phyloP scores from a whole-genome alignment of 2,888 invertebrate genomes.

The Tenthredo amoena region DNA sequence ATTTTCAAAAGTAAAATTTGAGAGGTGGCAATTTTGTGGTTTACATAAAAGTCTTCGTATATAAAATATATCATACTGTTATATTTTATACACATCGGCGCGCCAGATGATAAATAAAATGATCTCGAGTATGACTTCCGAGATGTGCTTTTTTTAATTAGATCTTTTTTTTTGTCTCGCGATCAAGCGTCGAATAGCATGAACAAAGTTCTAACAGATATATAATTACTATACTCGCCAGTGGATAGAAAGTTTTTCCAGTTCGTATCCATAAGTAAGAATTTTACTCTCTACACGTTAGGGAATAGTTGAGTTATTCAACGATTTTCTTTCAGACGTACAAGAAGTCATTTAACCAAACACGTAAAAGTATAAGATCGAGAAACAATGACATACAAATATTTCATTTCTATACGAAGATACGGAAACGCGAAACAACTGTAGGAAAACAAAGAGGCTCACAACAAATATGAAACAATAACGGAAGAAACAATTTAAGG shows the following conservation, averaged over 20 bases:
- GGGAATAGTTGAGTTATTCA: neutral
- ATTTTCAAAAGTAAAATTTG: neutral
- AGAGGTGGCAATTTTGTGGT: neutral
- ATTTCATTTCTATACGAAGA: neutral
- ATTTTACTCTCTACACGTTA: constrained; percentile 31
- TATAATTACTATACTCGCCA: neutral
- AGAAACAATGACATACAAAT: neutral
- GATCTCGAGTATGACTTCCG: neutral
- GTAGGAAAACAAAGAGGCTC: neutral
- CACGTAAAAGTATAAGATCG: neutral
- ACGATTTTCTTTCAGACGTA: neutral
- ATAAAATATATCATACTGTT: neutral
- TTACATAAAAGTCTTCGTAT: neutral
- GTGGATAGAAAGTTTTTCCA: constrained; percentile 35
- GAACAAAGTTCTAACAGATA: neutral
- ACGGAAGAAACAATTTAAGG: neutral
- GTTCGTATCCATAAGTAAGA: neutral
- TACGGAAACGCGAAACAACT: neutral
- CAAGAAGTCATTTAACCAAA: neutral
- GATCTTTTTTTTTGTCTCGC: neutral
- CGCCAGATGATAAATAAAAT: neutral
- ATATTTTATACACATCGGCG: neutral
- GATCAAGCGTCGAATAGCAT: neutral
- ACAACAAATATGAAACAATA: neutral
- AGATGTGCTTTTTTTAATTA: neutral